phyloP scores from a whole-genome alignment of 2,888 invertebrate genomes.

The Cremastobaeus sp. region DNA sequence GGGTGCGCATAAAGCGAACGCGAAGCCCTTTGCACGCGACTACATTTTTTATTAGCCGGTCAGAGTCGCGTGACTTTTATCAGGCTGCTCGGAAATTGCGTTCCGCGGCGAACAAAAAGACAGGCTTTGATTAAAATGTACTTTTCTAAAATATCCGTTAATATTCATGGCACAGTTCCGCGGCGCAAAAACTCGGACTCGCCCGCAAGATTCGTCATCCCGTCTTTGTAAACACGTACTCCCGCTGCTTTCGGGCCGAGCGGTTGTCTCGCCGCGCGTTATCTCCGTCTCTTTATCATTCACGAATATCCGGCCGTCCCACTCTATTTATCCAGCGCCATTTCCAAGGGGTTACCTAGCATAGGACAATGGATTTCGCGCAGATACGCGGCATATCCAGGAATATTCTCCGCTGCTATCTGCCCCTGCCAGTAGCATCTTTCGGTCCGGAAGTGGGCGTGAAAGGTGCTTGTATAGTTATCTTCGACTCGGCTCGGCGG shows the following conservation, averaged over 20 bases:
- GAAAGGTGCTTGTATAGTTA: constrained; percentile 68
- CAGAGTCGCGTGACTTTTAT: constrained; percentile 55
- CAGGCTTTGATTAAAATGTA: constrained; percentile 44
- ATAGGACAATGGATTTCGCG: constrained; percentile 63
- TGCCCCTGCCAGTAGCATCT: constrained; percentile 65
- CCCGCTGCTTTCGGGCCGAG: constrained; percentile 13
- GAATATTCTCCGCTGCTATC: constrained; percentile 63
- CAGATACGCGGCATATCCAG: constrained; percentile 59
- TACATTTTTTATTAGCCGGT: constrained; percentile 37
- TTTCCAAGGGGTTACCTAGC: constrained; percentile 61
- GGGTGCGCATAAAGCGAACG: constrained; percentile 18
- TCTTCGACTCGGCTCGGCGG: constrained; percentile 63
- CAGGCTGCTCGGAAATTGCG: constrained; percentile 41
- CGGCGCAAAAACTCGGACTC: constrained; percentile 1
- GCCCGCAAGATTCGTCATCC: not conserved
- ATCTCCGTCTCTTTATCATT: constrained; percentile 66
- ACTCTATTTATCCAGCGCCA: constrained; percentile 56
- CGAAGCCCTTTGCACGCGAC: constrained; percentile 46
- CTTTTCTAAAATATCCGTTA: constrained; percentile 29
- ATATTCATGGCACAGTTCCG: constrained; percentile 31
- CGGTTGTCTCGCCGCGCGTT: constrained; percentile 43
- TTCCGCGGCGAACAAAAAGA: constrained; percentile 24
- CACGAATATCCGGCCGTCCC: constrained; percentile 64
- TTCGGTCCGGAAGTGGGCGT: constrained; percentile 71
- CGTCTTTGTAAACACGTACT: constrained; percentile 44